Evolutionary conservation across 2,797 vertebrate genomes (phyloP), one percentile per base, ranked within the genome.

Genomic region (Sebastes vulpes): DNA sequence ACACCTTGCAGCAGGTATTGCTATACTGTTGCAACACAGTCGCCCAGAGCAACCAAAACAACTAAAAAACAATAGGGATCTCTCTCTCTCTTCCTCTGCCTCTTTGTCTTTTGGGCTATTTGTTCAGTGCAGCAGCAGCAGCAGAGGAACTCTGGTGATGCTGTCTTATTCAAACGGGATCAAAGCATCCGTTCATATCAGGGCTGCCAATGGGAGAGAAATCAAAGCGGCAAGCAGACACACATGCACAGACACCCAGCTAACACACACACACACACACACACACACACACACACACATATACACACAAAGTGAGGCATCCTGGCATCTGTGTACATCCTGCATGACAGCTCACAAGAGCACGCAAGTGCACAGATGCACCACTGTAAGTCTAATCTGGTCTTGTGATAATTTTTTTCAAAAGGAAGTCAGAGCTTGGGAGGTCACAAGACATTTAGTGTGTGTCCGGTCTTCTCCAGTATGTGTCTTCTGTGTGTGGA

Each of bases 81-180:
- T 60, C 53, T 68, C 29, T n/a, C 20, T 11, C 21, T 10, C 68
- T 21, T 16, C 1, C 32, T 26, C 14, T 21, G 31, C 42, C 5
- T 35, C 14, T 61, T 61, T 67, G 25, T 18, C 23, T n/a, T 29
- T 58, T 18, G 64, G 81, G 75, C 75, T 91, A 56, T 94, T 92
- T 93, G 85, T 88, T 92, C 60, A 70, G 71, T 16, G 38, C 38
- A 42, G 38, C 12, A 83, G 58, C 72, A 65, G 72, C 71, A 80
- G 72, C 85, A 65, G 75, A 85, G 78, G 75, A 87, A 70, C 81
- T 77, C 1, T 9, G 52, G 59, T 72, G 83, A 82, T 86, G 73
- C 78, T 65, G 74, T 82, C 65, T 86, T 75, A 85, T 89, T 89
- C 79, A 86, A 82, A 85, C 3, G 11, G 83, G 84, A 94, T 92